Conservation (phyloP, 37 sponge, comb jelly and placozoan genomes). For the Halichondria panicea region DNA sequence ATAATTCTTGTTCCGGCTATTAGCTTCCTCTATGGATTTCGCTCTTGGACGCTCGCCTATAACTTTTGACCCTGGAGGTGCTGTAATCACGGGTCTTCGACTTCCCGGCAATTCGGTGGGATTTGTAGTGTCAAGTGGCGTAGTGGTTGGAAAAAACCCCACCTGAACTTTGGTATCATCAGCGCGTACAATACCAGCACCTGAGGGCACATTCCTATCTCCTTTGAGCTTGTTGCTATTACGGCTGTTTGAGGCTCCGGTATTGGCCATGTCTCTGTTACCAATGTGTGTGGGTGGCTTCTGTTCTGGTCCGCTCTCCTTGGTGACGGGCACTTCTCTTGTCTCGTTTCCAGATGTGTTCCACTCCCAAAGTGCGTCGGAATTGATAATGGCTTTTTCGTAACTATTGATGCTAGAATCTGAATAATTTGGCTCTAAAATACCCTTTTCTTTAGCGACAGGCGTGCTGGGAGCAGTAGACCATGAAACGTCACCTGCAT, state of each 20-base stretch:
- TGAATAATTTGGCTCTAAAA: not conserved
- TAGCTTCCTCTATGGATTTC: conserved; percentile 46
- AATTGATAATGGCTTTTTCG: conserved; percentile 17
- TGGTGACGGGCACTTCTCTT: not conserved
- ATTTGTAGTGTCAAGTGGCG: conserved; percentile 35
- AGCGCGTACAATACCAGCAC: conserved; percentile 2
- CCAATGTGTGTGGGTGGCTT: not conserved
- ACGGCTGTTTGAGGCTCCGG: conserved; percentile 1
- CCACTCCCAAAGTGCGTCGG: conserved; percentile 18
- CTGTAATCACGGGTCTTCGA: conserved; percentile 35
- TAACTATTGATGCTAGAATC: conserved; percentile 5
- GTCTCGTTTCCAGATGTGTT: not conserved
- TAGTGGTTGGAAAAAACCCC: conserved; percentile 11
- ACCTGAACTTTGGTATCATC: not conserved
- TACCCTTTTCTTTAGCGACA: not conserved
- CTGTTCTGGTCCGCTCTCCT: not conserved
- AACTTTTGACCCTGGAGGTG: conserved; percentile 46
- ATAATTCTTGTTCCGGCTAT: conserved; percentile 29
- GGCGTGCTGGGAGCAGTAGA: conserved; percentile 60
- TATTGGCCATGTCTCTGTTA: not conserved
- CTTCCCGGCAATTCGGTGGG: conserved; percentile 54
- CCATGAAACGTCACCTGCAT: conserved; percentile 27
- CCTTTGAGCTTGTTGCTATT: no score
- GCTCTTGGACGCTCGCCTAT: conserved; percentile 3
- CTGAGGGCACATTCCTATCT: not conserved